A percentile compares a stretch with the other conserved stretches of the same genome.
phyloP scores from a whole-genome alignment of 1,140 invertebrate genomes.

The Orussus abietinus region DNA sequence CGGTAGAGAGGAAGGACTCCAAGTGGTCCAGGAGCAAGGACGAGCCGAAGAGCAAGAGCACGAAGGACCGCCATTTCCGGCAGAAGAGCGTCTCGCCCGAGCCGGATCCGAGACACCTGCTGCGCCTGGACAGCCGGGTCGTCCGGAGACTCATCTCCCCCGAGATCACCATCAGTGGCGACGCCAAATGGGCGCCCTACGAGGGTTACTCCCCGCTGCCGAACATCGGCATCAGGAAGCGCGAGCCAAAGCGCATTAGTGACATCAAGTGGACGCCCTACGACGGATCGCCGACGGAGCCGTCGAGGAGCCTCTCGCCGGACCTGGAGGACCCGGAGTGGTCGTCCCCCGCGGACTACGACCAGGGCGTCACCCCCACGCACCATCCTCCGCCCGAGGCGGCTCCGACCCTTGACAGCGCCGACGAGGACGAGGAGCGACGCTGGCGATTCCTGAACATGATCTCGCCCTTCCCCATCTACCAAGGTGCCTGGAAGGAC shows the following conservation, averaged over 20 bases:
- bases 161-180: constrained; percentile 36
- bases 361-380: constrained; percentile 41
- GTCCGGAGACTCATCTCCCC: constrained; percentile 44
- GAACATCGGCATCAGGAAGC: constrained; percentile 40
- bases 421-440: constrained; percentile 35
- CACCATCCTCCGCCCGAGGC: constrained; percentile 38
- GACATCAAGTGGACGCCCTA: constrained; percentile 48
- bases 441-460: constrained; percentile 44
- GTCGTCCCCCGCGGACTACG: too few relatives aligned
- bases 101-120: constrained; percentile 41
- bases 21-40: constrained; percentile 32
- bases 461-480: constrained; percentile 46
- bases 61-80: constrained; percentile 35
- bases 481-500: constrained; percentile 50
- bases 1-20: constrained; percentile 36
- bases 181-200: constrained; percentile 47
- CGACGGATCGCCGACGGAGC: constrained; percentile 33
- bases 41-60: constrained; percentile 40
- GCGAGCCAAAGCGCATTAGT: constrained; percentile 42
- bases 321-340: constrained; percentile 27
- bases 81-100: constrained; percentile 48
- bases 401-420: constrained; percentile 20
- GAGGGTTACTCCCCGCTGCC: constrained; percentile 48
- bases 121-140: constrained; percentile 36
- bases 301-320: constrained; percentile 17